Conservation (phyloP, 2,797 vertebrate genomes). For the Chiloscyllium punctatum region DNA sequence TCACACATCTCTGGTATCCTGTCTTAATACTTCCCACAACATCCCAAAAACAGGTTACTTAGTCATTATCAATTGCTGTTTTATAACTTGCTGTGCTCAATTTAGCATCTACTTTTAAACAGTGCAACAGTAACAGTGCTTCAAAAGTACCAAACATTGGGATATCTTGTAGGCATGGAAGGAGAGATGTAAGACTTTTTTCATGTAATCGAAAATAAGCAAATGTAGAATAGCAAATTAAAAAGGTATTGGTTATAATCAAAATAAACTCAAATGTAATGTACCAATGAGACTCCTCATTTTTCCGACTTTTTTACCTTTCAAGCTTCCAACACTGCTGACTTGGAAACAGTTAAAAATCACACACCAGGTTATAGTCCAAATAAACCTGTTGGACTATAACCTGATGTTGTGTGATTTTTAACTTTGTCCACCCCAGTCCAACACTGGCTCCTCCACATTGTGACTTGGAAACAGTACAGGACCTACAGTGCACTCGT, state of each 20-base stretch:
- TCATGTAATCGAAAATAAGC: background rate
- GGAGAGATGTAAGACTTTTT: background rate
- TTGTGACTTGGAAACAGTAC: background rate
- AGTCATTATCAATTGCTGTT: background rate
- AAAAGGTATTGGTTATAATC: background rate
- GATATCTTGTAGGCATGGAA: background rate
- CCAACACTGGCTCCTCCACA: too few relatives aligned
- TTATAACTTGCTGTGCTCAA: background rate
- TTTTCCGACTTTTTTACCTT: background rate
- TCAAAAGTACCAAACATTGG: background rate
- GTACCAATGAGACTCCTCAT: background rate
- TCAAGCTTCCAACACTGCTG: background rate
- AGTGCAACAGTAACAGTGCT: background rate
- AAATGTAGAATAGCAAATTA: background rate
- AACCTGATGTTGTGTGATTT: too few relatives aligned
- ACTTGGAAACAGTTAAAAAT: background rate
- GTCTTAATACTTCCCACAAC: background rate
- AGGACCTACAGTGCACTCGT: background rate
- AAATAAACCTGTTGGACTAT: too few relatives aligned
- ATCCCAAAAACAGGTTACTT: background rate
- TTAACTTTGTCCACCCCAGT: too few relatives aligned
- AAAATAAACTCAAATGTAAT: background rate
- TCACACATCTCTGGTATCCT: background rate
- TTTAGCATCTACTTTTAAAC: background rate
- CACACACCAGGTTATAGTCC: too few relatives aligned